Base-by-base conservation (phyloP, 1,140 invertebrate genomes). In the Drosophila parabipectinata region DNA sequence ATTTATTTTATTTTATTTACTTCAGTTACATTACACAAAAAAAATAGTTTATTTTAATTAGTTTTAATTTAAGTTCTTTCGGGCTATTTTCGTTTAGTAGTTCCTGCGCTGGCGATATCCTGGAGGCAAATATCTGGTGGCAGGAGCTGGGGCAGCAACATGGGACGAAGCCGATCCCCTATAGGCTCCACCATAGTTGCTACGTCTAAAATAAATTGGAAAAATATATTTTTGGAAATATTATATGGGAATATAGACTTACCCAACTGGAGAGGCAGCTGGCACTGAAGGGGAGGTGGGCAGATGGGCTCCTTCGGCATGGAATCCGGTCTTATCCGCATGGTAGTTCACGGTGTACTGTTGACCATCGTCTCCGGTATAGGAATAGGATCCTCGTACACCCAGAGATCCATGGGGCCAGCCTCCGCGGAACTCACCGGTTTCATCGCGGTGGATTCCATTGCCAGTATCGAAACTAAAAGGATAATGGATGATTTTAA, bases 331-430 rank as follows among this genome's bases (percentile, higher is more conserved):
- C 32, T 93, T 91, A 60, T 94, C 94, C 59, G 94, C 94, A 75
- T 94, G 95, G 90, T 97, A 97, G 37, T 94, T 95, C 54, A 96
- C 94, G 0, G 93, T 93, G 88, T 95, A 95, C n/a, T 92, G 92
- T 66, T 93, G 93, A 47, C 94, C 94, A 80, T 95, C 94, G 54
- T 93, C 92, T 0, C 93, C 94, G 1, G 91, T 92, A 85, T 94
- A 95, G 0, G 94, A 94, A 71, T 94, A 95, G 64, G 93, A 94
- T n/a, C 95, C 95, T 30, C 93, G 93, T 57, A 94, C 93, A n/a
- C 94, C 93, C 41, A 94, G 85, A 52, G 93, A 94, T 41, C 94
- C 93, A 18, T 93, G 83, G 0, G 92, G 92, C 73, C 81, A 83
- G 18, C 92, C 92, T 0, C 92, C 92, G 3, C 91, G 83, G 72